Evolutionary conservation across 2,888 invertebrate species (phyloP).

Genomic region (Atrina japonica): DNA sequence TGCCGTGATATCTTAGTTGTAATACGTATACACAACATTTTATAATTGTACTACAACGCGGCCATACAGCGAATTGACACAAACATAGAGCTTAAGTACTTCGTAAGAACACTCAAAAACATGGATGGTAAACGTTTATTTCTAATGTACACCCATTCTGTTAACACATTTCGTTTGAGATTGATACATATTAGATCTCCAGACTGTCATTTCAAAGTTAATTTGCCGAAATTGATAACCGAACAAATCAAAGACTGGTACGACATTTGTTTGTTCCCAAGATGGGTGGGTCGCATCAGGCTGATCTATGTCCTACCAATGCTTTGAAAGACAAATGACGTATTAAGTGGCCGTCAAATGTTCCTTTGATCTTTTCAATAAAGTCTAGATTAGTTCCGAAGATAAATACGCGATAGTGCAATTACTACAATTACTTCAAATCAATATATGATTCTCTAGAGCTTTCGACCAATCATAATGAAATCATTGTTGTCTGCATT

Average conservation of each 20-base stretch:
- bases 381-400: conserved; percentile 19
- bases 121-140: no score
- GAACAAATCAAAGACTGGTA: conserved; percentile 15
- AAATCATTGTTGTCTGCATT: no score
- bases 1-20: no score
- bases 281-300: conserved; percentile 18
- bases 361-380: conserved; percentile 30
- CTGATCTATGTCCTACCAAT: conserved; percentile 32
- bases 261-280: not conserved
- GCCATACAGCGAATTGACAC: no score
- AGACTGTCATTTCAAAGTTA: conserved; percentile 15
- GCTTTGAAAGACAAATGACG: conserved; percentile 30
- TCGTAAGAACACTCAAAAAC: no score
- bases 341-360: conserved; percentile 31
- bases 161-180: no score
- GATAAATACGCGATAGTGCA: conserved; percentile 27
- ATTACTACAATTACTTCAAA: conserved; percentile 18
- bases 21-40: no score
- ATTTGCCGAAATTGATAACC: conserved; percentile 15
- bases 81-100: no score
- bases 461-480: no score
- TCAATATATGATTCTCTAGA: conserved; percentile 21
- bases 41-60: no score
- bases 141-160: no score
- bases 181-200: conserved; percentile 14